Base-by-base conservation (phyloP, 2,113 vertebrate species). In the Oncorhynchus gorbuscha region DNA sequence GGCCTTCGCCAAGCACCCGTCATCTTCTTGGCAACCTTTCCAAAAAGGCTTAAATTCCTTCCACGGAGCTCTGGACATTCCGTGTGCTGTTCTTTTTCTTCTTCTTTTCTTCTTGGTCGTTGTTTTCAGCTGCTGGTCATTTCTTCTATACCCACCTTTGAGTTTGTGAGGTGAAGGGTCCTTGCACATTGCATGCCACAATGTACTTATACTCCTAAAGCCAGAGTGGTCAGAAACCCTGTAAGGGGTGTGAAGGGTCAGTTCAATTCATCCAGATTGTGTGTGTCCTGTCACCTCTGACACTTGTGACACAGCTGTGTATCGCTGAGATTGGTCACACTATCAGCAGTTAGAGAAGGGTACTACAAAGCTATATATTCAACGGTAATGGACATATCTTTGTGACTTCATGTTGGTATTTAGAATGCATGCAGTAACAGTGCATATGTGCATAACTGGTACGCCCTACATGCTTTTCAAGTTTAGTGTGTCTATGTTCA, bases 21-120 rank as follows among this genome's bases (percentile, higher is more conserved):
- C 81, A 77, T 89, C 84, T 83, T 87, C 74, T 79, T 82, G 86
- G 83, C 87, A 71, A 70, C 69, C 58, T 87, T 87, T 86, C 69
- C 59, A 78, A 73, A 82, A 26, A 79, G 77, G 74, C 67, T 89
- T 77, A 77, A 61, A 72, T 81, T 88, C 82, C 80, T 69, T 83
- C 62, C 59, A 73, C 79, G 76, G 74, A 69, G 76, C 55, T 80
- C 24, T 32, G 73, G 80, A 74, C 72, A 66, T 69, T 79, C 71
- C 74, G 69, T 55, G 66, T 71, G 55, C 32, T 62, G 68, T 6
- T 77, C 3, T 18, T 77, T n/a, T 8, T 49, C 61, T 45, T 69
- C 61, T 75, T 45, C 30, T 32, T 5, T 62, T 72, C 16, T 83
- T 65, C 67, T 80, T 79, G 26, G 26, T 78, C 72, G 49, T 69